Conservation (phyloP, 2,888 invertebrate genomes). For the Troides oblongomaculatus region DNA sequence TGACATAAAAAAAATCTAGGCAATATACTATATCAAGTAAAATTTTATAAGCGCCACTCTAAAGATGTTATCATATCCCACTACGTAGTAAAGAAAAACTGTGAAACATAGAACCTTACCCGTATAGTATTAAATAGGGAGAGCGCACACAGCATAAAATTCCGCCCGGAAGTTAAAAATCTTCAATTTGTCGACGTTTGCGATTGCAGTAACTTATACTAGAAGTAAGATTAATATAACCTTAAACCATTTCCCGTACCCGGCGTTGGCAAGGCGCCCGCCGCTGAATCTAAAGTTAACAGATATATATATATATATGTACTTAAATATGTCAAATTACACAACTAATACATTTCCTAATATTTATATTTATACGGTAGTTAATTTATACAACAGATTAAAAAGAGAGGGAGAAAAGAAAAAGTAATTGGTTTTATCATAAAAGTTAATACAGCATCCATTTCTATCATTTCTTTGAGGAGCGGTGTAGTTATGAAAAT, state of each 20-base stretch:
- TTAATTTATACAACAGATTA: not conserved
- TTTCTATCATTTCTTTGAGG: no score
- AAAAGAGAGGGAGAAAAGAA: no score
- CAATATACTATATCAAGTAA: not conserved
- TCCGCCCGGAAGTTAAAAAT: constrained; percentile 12
- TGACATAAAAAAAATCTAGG: no score
- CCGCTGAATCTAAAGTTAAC: constrained; percentile 8
- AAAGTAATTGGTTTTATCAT: no score
- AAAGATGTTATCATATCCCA: no score
- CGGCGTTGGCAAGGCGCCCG: constrained; percentile 19
- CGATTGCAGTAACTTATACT: constrained; percentile 25
- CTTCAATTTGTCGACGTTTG: constrained; percentile 26
- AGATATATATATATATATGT: not conserved
- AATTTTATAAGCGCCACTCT: not conserved
- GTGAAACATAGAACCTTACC: not conserved
- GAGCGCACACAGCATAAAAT: constrained; percentile 8
- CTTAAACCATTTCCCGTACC: constrained; percentile 19
- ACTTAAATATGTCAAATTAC: not conserved
- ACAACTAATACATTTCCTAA: not conserved
- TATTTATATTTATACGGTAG: not conserved
- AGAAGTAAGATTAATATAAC: constrained; percentile 25
- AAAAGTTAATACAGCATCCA: no score
- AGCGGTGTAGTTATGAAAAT: no score
- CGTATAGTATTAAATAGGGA: constrained; percentile 5
- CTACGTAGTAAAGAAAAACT: no score